Percentiles rank a stretch among this genome's conserved stretches.
These are phyloP conservation scores for Psittacara wagleri DNA, from an alignment of 2,113 vertebrate species.

Conservation along the genomic window DNA sequence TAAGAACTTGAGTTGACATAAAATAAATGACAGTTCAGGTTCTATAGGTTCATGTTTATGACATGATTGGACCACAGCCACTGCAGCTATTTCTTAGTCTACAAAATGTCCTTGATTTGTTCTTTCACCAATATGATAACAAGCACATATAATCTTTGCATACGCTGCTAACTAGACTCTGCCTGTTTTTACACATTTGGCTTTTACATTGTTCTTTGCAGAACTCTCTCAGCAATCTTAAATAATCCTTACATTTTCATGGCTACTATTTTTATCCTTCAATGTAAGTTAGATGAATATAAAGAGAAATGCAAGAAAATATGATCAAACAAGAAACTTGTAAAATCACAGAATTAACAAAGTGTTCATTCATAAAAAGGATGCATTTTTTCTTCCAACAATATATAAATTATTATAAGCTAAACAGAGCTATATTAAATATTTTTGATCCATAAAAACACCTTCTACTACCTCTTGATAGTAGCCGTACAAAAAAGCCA, in stretches of 20 bases:
- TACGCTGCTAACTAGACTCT: not conserved
- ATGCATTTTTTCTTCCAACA: not conserved
- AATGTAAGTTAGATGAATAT: not conserved
- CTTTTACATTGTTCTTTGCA: not conserved
- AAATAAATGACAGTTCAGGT: slow-evolving; percentile 69
- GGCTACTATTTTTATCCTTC: not conserved
- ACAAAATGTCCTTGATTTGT: slow-evolving; percentile 68
- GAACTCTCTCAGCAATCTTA: not conserved
- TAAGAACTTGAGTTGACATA: slow-evolving; percentile 68
- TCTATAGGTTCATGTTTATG: slow-evolving; percentile 70
- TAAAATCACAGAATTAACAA: not conserved
- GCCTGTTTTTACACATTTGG: slow-evolving; percentile 8
- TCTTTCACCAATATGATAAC: slow-evolving; percentile 50
- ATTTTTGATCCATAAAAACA: not conserved
- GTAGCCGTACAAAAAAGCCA: not conserved
- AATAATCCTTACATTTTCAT: not conserved
- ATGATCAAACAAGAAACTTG: not conserved
- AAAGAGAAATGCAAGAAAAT: not conserved
- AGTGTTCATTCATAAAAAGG: not conserved
- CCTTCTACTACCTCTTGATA: not conserved
- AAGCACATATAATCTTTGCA: slow-evolving; percentile 36
- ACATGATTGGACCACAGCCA: slow-evolving; percentile 62
- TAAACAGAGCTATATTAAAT: not conserved
- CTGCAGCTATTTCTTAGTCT: slow-evolving; percentile 58
- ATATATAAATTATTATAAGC: not conserved